Conservation (phyloP, 2,888 invertebrate species). For the Hipparchia semele region DNA sequence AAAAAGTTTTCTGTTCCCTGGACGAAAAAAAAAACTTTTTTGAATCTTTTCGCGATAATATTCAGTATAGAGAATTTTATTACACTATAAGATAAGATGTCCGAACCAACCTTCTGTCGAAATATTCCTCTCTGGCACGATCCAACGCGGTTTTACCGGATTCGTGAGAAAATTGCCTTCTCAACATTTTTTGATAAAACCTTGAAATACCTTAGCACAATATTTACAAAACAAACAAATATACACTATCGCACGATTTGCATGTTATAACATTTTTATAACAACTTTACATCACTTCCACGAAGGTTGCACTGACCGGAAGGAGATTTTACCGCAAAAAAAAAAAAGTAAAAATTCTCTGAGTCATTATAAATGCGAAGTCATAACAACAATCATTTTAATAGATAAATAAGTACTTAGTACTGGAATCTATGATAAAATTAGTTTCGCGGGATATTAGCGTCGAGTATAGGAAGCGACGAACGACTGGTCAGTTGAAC, state of each 20-base stretch:
- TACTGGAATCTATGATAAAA: not conserved
- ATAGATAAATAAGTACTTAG: constrained; percentile 2
- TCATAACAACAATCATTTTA: not conserved
- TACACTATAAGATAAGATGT: not conserved
- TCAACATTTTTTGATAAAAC: constrained; percentile 52
- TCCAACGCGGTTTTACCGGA: constrained; percentile 71
- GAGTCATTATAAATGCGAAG: not conserved
- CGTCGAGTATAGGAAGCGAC: constrained; percentile 45
- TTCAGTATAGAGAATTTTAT: not conserved
- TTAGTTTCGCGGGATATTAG: constrained; percentile 44
- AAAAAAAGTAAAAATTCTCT: not conserved
- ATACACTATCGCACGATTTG: constrained; percentile 23
- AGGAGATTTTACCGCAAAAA: constrained; percentile 24
- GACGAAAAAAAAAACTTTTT: too few relatives aligned
- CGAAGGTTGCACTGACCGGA: constrained; percentile 43
- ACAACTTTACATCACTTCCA: constrained; percentile 27
- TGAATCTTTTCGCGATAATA: too few relatives aligned
- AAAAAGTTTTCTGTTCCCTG: too few relatives aligned
- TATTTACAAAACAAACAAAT: constrained; percentile 20
- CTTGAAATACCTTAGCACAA: constrained; percentile 16
- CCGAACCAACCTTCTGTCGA: constrained; percentile 64
- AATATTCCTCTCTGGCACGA: constrained; percentile 68
- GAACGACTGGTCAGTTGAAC: constrained; percentile 47
- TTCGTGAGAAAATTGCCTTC: constrained; percentile 75
- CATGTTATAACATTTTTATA: constrained; percentile 21